A percentile compares a stretch with the other conserved stretches of the same genome.
Evolutionary conservation across 2,797 vertebrate genomes (phyloP).

Genomic region (Adelosebastes latens): DNA sequence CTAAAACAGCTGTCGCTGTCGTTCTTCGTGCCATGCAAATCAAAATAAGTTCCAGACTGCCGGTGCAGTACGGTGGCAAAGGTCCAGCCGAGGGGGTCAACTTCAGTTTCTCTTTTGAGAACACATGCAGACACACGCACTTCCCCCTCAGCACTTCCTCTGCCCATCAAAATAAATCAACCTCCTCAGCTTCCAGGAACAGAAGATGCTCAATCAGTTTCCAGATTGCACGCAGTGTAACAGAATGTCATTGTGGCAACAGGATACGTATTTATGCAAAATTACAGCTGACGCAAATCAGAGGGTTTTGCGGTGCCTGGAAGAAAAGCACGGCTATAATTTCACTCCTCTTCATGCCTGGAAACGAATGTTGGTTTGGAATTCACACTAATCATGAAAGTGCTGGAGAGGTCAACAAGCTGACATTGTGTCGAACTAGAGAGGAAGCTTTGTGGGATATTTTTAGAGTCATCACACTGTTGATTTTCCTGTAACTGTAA

Average conservation of each 20-base stretch:
- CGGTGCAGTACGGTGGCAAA: too few species aligned
- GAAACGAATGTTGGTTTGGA: slow-evolving; percentile 27
- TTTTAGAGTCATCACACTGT: neutral
- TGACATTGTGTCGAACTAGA: neutral
- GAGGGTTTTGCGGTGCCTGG: slow-evolving; percentile 5
- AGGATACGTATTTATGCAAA: slow-evolving; percentile 31
- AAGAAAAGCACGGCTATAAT: slow-evolving; percentile 16
- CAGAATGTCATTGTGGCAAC: slow-evolving; percentile 32
- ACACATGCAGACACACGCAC: too few species aligned
- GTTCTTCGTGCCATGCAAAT: too few species aligned
- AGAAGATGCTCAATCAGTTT: neutral
- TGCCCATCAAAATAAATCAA: too few species aligned
- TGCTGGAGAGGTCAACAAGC: neutral
- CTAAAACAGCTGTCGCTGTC: too few species aligned
- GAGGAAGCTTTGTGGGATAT: neutral
- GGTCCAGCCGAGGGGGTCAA: too few species aligned
- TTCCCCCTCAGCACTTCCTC: too few species aligned
- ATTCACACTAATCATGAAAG: slow-evolving; percentile 10
- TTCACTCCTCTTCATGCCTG: slow-evolving; percentile 22
- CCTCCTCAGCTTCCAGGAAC: too few species aligned
- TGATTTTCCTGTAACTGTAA: slow-evolving; percentile 4
- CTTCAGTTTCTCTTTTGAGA: too few species aligned
- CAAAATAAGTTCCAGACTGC: too few species aligned
- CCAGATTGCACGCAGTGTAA: slow-evolving; percentile 13
- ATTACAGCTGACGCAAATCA: slow-evolving; percentile 25